Base-by-base conservation (phyloP, 1,140 invertebrate genomes). In the Pseudomyrmex sp. region DNA sequence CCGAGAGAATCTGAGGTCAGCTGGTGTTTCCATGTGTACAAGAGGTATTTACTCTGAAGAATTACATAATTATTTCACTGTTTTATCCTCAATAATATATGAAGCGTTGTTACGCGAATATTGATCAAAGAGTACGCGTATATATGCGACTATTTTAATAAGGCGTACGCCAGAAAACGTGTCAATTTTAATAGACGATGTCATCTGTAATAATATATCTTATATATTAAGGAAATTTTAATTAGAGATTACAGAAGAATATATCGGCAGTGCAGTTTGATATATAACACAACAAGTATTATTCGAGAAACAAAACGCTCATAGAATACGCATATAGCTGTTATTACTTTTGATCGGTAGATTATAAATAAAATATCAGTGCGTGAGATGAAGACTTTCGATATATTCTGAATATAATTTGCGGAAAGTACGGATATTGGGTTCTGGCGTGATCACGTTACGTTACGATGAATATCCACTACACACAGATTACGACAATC, bases 131-230 rank as follows among this genome's bases (percentile, higher is more conserved):
- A 48, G 61, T 59, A 74, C 23, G 62, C 50, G 46, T 20, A 68
- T 59, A 65, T 70, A 82, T 86, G 58, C 63, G 82, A 62, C 70
- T 87, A 83, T 85, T 85, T 84, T 89, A 77, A 73, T 79, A 86
- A 75, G 82, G 58, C 76, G 23, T 77, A 82, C 62, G 82, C 82
- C 79, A 65, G 46, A 26, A 75, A 87, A 83, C 62, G 87, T 87
- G 85, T 89, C 88, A 85, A 89, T 89, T 89, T 73, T 85, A 87
- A 87, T 85, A 85, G 52, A 73, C 58, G 63, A 15, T 85, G 61
- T 79, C 84, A 82, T 83, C 76, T 46, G 59, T 70, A 84, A 69
- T 75, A 54, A 84, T 82, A 76, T 62, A 65, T 35, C 18, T 18
- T 20, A 10, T 59, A 59, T 59, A 59, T 18, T 58, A 80, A 23